Percentiles rank a stretch among this genome's conserved stretches.
Conservation (phyloP, 2,113 vertebrate species). For the Eurystomus gularis region DNA sequence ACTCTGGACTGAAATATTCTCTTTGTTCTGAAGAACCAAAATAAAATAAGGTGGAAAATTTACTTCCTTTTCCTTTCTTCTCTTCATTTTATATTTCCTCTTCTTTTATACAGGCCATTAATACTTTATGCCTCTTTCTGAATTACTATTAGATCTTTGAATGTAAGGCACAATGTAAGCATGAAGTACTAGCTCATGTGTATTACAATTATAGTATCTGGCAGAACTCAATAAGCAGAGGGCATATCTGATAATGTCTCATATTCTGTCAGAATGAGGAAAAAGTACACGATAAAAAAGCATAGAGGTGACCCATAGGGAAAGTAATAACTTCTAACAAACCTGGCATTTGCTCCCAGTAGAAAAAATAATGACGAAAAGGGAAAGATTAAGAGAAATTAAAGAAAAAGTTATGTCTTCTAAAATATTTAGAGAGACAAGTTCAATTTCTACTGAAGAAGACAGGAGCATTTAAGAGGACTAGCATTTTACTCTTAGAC, state of each 20-base stretch:
- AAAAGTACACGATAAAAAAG: constrained; percentile 5
- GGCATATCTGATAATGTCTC: constrained; percentile 32
- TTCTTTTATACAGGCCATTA: constrained; percentile 29
- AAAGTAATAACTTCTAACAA: constrained; percentile 29
- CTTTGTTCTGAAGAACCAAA: background rate
- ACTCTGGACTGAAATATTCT: background rate
- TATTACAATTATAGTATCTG: constrained; percentile 36
- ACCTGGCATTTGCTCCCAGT: background rate
- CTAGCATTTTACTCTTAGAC: background rate
- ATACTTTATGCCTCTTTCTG: constrained; percentile 20
- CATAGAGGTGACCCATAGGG: constrained; percentile 38
- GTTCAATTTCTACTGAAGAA: background rate
- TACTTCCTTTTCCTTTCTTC: background rate
- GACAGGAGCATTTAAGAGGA: background rate
- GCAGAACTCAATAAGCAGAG: constrained; percentile 55
- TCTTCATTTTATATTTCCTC: constrained; percentile 25
- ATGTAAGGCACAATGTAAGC: constrained; percentile 39
- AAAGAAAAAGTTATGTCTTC: constrained; percentile 7
- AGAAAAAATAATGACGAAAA: constrained; percentile 37
- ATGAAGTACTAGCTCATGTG: constrained; percentile 33
- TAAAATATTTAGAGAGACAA: constrained; percentile 45
- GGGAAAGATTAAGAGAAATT: constrained; percentile 31
- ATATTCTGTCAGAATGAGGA: constrained; percentile 44
- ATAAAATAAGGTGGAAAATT: background rate
- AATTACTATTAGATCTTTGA: constrained; percentile 24